Base-by-base conservation (phyloP, 2,113 vertebrate species). In the Bucco capensis region DNA sequence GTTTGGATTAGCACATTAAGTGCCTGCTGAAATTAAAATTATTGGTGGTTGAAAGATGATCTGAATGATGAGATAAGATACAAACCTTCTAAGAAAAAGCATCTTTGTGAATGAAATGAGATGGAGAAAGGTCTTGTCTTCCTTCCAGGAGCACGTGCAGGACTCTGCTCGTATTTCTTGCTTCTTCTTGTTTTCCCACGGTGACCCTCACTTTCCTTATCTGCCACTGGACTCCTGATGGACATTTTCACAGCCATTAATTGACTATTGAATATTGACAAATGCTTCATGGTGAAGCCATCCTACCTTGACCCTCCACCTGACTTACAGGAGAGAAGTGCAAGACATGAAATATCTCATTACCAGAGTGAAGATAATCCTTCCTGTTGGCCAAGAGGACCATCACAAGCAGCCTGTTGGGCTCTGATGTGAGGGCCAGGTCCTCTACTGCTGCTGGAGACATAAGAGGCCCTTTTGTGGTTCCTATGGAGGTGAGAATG, bases 1-100 rank as follows among this genome's bases (percentile, higher is more conserved):
- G 58, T 31, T 91, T 85, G 92, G 84, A 93, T 95, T 95, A 96
- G 87, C 47, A 53, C 71, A 65, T 92, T 91, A 86, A 95, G 42
- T 72, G 56, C 66, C 70, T 71, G 70, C 86, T 89, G 82, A 89
- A 95, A 86, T 66, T 56, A 86, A 93, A 89, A 92, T 86, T 70
- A 66, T 37, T 66, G 66, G 51, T 79, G 69, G 42, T 66, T 94
- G 47, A 71, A 91, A 93, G 58, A 92, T 86, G 58, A 84, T 70
- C 79, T 86, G 60, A 74, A 70, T 42, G 38, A 69, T 77, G 65
- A 90, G 76, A 75, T 16, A 75, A 76, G 61, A 64, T 16, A 57
- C 31, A 79, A 89, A 75, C 9, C 46, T 86, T 44, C 60, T 75
- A 60, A 19, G 14, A 8, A 77, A 62, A 86, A 70, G 5, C 23